Evolutionary conservation across 2,797 vertebrate species (phyloP).

Genomic region (Erethizon dorsatum): DNA sequence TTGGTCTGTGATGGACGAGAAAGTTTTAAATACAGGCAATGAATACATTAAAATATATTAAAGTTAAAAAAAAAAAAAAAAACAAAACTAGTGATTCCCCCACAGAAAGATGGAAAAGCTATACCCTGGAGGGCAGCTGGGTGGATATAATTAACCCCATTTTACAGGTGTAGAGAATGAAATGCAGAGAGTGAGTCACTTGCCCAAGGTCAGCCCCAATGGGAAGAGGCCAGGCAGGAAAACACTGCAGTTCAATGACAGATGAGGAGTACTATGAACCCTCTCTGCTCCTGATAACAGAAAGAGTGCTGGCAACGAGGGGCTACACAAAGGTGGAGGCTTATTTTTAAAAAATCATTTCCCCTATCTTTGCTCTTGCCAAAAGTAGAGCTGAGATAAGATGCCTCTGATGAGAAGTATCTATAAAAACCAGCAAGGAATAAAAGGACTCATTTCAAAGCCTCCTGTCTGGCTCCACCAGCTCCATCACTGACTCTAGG

Average conservation of each 20-base stretch:
- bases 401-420: background rate
- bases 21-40: background rate
- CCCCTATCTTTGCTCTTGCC: background rate
- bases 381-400: slow-evolving; percentile 15
- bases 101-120: background rate
- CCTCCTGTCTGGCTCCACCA: background rate
- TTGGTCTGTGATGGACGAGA: background rate
- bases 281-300: slow-evolving; percentile 43
- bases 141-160: background rate
- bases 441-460: background rate
- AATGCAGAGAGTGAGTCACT: slow-evolving; percentile 19
- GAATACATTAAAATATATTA: background rate
- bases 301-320: background rate
- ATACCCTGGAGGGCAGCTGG: background rate
- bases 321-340: background rate
- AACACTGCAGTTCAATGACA: slow-evolving; percentile 11
- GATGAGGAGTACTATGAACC: slow-evolving; percentile 4
- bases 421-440: background rate
- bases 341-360: background rate
- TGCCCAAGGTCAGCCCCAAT: slow-evolving; percentile 24
- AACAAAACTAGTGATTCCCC: background rate
- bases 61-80: background rate
- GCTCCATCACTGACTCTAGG: background rate
- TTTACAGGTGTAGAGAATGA: slow-evolving; percentile 67
- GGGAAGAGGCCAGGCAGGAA: slow-evolving; percentile 16